Evolutionary conservation across 2,888 invertebrate genomes (phyloP).

Genomic region (Hydropsyche betteni): DNA sequence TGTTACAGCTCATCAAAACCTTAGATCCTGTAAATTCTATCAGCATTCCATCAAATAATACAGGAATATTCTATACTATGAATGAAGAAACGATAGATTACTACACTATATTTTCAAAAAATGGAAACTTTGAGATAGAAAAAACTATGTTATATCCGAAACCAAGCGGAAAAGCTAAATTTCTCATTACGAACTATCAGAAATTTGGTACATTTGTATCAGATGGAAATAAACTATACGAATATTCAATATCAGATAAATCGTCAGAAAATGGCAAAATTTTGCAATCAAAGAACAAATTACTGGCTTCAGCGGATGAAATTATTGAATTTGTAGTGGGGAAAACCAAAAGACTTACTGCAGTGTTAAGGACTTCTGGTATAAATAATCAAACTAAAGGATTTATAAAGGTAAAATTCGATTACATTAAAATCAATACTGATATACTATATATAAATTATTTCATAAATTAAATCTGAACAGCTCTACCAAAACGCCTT

Average conservation of each 20-base stretch:
- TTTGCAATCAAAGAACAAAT: slow-evolving; percentile 33
- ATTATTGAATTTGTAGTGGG: slow-evolving; percentile 42
- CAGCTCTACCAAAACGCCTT: slow-evolving; percentile 61
- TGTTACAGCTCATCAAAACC: slow-evolving; percentile 42
- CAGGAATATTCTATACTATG: slow-evolving; percentile 33
- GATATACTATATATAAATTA: not conserved
- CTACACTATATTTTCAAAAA: slow-evolving; percentile 16
- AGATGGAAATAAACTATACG: not conserved
- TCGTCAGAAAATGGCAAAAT: not conserved
- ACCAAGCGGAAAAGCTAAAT: not conserved
- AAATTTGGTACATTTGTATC: not conserved
- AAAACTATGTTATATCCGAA: not conserved
- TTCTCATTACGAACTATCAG: not conserved
- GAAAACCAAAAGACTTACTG: slow-evolving; percentile 34
- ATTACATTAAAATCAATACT: not conserved
- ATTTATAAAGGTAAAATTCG: slow-evolving; percentile 40
- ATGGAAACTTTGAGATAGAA: not conserved
- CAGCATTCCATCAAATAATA: slow-evolving; percentile 18
- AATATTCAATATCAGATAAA: not conserved
- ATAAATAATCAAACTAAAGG: slow-evolving; percentile 32
- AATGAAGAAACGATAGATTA: slow-evolving; percentile 27
- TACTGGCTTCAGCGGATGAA: slow-evolving; percentile 37
- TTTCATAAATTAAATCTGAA: not conserved
- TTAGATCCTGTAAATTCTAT: slow-evolving; percentile 39
- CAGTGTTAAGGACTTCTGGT: slow-evolving; percentile 41